Conservation (phyloP, 2,888 invertebrate genomes). For the Limulus polyphemus region DNA sequence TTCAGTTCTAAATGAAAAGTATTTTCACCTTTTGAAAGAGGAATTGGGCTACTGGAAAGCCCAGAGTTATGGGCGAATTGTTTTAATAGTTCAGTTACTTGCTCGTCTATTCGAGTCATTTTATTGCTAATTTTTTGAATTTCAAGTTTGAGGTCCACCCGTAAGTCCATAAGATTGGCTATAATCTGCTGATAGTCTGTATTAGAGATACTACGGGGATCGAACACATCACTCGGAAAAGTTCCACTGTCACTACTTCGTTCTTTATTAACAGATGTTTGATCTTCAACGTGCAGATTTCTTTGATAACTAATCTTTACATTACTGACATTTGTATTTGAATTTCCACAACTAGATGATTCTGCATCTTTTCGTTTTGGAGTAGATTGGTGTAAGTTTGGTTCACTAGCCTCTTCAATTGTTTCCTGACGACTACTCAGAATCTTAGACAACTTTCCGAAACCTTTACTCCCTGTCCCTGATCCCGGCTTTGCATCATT, state of each 20-base stretch:
- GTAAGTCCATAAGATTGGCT: constrained; percentile 66
- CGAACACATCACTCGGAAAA: neutral
- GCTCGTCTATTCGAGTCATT: constrained; percentile 81
- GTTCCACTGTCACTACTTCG: neutral
- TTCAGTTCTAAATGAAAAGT: too few species aligned
- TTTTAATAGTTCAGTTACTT: constrained; percentile 92
- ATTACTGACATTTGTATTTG: too few species aligned
- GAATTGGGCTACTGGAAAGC: too few species aligned
- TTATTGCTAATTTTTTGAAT: constrained; percentile 67
- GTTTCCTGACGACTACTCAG: neutral
- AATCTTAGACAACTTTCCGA: neutral
- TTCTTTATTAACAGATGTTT: neutral
- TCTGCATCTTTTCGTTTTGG: neutral
- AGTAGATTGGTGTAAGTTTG: neutral
- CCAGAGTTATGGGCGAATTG: constrained; percentile 40
- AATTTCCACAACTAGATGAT: too few species aligned
- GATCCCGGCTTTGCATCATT: neutral
- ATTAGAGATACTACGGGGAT: constrained; percentile 1
- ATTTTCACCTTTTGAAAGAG: too few species aligned
- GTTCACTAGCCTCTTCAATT: neutral
- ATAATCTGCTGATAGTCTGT: constrained; percentile 48
- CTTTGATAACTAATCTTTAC: neutral
- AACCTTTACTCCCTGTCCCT: neutral
- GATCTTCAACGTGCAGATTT: neutral
- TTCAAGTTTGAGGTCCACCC: constrained; percentile 68